Evolutionary conservation across 2,888 invertebrate genomes (phyloP), one percentile per base, ranked within the genome.

Genomic region (Celastrina argiolus): DNA sequence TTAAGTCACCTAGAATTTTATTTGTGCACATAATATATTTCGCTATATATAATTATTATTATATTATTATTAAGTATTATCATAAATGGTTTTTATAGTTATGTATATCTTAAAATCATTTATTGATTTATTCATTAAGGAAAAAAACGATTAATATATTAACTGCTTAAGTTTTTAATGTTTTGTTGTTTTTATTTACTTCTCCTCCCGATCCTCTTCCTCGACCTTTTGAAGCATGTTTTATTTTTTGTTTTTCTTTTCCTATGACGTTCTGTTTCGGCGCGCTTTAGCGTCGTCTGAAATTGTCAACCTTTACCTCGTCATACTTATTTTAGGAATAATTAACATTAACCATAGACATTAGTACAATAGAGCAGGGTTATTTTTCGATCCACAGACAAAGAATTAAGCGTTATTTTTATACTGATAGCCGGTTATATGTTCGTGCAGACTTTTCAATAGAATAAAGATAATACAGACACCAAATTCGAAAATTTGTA

Each of bases 1-100:
- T 90, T 91, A 91, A 91, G 90, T 89, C 91, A 91, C 91, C 88
- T 91, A 91, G 91, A 91, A 88, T 91, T 90, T 91, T 91, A 91
- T 91, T 91, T 91, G 82, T 90, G 91, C 91, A 91, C 91, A 91
- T 91, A 91, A 90, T 90, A 91, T 90, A 91, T 91, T 90, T 90
- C 88, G 88, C 88, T 90, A 90, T 90, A 91, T 90, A 90, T 88
- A 88, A 88, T 88, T 90, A 89, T 89, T 88, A 89, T 90, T 89
- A 89, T 90, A 86, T 86, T 90, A 87, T 87, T 87, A 89, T 90
- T 90, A 90, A 90, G 90, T 91, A 91, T 91, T 91, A 91, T 88
- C 90, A 87, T 89, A 87, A 87, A 89, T 88, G 88, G 86, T 89
- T 90, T 88, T 90, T 91, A 91, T 89, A 91, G 90, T 91, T 90